Conservation (phyloP, 2,888 invertebrate genomes). For the Platycnemis pennipes region DNA sequence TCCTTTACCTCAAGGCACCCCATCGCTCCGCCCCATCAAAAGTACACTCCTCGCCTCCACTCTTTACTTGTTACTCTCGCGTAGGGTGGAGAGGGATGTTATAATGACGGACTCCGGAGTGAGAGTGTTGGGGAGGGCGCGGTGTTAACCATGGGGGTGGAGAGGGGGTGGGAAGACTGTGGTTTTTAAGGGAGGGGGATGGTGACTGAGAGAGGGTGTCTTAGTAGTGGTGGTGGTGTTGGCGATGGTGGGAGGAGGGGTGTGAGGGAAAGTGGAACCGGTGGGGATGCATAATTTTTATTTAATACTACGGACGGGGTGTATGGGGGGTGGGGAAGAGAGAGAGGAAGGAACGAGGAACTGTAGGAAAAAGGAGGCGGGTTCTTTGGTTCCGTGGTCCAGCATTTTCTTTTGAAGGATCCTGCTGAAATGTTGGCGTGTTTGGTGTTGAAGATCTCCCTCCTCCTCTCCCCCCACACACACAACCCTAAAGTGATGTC, state of each 20-base stretch:
- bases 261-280: too few relatives aligned
- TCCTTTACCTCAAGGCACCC: neutral
- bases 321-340: neutral
- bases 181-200: too few relatives aligned
- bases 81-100: neutral
- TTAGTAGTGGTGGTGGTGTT: too few relatives aligned
- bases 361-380: neutral
- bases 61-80: constrained; percentile 32
- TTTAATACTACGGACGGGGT: neutral
- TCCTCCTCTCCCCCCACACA: neutral
- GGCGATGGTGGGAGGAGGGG: too few relatives aligned
- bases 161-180: too few relatives aligned
- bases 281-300: too few relatives aligned
- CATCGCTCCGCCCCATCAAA: neutral
- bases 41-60: neutral
- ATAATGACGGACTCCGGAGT: neutral
- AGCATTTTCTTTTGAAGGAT: neutral
- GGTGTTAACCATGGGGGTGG: too few relatives aligned
- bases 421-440: neutral
- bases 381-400: neutral
- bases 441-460: neutral
- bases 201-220: too few relatives aligned
- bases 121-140: neutral
- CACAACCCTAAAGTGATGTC: neutral
- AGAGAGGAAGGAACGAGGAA: neutral